These are phyloP conservation scores for Poecilobothrus nobilitatus DNA, from an alignment of 2,888 invertebrate genomes.

Conservation along the genomic window DNA sequence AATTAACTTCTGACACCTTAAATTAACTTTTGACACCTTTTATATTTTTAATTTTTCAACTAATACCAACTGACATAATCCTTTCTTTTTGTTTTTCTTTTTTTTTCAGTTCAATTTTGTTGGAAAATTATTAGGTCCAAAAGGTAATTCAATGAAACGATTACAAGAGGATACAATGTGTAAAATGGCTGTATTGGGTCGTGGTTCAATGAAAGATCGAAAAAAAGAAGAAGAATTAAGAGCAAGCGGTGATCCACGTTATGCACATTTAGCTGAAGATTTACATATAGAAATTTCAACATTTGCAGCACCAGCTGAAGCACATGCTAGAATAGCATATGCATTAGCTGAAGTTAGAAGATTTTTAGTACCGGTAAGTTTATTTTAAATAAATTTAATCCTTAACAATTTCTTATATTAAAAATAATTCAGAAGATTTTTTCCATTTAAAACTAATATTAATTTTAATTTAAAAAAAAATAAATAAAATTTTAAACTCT, in stretches of 20 bases:
- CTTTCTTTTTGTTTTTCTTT: conserved; percentile 14
- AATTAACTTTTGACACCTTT: too few species aligned
- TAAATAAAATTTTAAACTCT: too few species aligned
- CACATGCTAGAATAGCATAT: conserved; percentile 76
- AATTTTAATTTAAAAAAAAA: too few species aligned
- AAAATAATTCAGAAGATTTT: background rate
- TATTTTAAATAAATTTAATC: background rate
- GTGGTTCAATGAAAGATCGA: conserved; percentile 89
- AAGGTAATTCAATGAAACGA: conserved; percentile 84
- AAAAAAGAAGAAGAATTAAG: conserved; percentile 92
- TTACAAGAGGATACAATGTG: conserved; percentile 92
- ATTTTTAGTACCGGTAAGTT: conserved; percentile 66
- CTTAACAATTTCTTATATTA: conserved; percentile 7
- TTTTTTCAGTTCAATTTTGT: conserved; percentile 84
- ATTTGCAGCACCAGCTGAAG: conserved; percentile 83
- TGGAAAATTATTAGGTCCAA: conserved; percentile 86
- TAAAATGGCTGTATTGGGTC: conserved; percentile 89
- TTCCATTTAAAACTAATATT: background rate
- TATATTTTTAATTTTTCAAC: too few species aligned
- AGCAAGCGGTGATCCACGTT: conserved; percentile 83
- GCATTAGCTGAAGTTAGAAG: conserved; percentile 71
- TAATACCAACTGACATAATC: too few species aligned
- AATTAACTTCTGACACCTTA: too few species aligned
- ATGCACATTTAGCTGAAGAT: conserved; percentile 83
- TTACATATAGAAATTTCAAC: conserved; percentile 88